A percentile compares a stretch with the other conserved stretches of the same genome.
phyloP scores from a whole-genome alignment of 2,888 invertebrate genomes.

The Drepana falcataria region DNA sequence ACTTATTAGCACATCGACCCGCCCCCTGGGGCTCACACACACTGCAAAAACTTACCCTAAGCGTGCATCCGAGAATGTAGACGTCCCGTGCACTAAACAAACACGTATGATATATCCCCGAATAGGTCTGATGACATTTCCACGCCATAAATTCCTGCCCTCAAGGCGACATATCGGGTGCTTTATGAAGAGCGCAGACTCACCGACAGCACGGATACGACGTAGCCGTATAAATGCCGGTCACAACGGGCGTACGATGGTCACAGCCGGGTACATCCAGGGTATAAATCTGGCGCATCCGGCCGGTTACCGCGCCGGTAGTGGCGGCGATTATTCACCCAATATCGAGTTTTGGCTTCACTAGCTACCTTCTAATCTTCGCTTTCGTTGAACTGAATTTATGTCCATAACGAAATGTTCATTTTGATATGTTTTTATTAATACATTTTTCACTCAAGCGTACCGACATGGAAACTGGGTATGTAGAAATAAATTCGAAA shows the following conservation, averaged over 20 bases:
- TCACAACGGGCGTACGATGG: conserved; percentile 20
- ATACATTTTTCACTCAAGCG: not conserved
- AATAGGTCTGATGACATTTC: conserved; percentile 73
- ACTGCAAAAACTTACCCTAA: conserved; percentile 1
- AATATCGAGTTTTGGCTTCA: conserved; percentile 78
- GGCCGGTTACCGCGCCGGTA: conserved; percentile 73
- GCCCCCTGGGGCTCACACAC: not conserved
- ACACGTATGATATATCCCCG: conserved; percentile 70
- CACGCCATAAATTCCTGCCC: conserved; percentile 73
- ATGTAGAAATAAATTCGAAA: too few species aligned
- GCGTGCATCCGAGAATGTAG: conserved; percentile 45
- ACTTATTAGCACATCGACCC: not conserved
- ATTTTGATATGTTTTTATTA: conserved; percentile 23
- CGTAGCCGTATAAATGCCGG: conserved; percentile 15
- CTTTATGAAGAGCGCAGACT: conserved; percentile 66
- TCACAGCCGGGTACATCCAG: conserved; percentile 51
- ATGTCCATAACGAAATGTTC: conserved; percentile 31
- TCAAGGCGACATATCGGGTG: conserved; percentile 73
- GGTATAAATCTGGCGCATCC: conserved; percentile 76
- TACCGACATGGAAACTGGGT: too few species aligned
- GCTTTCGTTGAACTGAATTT: conserved; percentile 64
- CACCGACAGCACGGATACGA: conserved; percentile 60
- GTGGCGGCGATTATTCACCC: conserved; percentile 77
- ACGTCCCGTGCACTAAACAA: conserved; percentile 61
- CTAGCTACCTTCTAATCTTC: conserved; percentile 73